These are phyloP conservation scores for Diplolepis rosae DNA, from an alignment of 2,888 invertebrate species.

Conservation along the genomic window DNA sequence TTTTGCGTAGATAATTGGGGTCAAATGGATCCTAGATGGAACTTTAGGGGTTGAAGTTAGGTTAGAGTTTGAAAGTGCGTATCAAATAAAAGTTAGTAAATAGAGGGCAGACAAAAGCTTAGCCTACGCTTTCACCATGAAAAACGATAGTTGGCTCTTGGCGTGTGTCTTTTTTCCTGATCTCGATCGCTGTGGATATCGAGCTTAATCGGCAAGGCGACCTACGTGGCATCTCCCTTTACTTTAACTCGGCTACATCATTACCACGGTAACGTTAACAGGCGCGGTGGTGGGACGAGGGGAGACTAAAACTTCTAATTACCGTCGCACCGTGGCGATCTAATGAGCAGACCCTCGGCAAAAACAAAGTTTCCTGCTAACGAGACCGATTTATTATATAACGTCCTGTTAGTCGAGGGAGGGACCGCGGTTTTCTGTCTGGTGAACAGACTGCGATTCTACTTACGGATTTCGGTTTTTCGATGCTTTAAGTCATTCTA, in stretches of 20 bases:
- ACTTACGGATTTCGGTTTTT: conserved; percentile 13
- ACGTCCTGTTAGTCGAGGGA: conserved; percentile 57
- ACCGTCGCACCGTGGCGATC: conserved; percentile 67
- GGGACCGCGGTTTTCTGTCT: conserved; percentile 49
- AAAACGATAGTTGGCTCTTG: conserved; percentile 59
- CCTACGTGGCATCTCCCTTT: conserved; percentile 50
- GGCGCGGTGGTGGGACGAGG: conserved; percentile 46
- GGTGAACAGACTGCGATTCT: conserved; percentile 25
- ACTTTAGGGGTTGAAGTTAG: neutral
- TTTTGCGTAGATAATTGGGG: neutral
- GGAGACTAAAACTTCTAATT: conserved; percentile 69
- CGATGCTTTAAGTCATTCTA: neutral
- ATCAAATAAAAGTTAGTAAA: neutral
- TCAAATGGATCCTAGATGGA: neutral
- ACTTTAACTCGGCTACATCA: conserved; percentile 58
- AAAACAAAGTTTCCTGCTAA: conserved; percentile 69
- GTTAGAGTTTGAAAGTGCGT: no score
- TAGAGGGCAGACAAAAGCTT: conserved; percentile 3
- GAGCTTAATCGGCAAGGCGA: conserved; percentile 58
- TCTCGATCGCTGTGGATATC: conserved; percentile 60
- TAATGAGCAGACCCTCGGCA: conserved; percentile 66
- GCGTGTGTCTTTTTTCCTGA: conserved; percentile 51
- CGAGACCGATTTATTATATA: conserved; percentile 70
- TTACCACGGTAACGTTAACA: conserved; percentile 57
- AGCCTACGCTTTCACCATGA: conserved; percentile 49